Evolutionary conservation across 2,797 vertebrate species (phyloP), one percentile per base, ranked within the genome.

Genomic region (Malacoctenus gilli): DNA sequence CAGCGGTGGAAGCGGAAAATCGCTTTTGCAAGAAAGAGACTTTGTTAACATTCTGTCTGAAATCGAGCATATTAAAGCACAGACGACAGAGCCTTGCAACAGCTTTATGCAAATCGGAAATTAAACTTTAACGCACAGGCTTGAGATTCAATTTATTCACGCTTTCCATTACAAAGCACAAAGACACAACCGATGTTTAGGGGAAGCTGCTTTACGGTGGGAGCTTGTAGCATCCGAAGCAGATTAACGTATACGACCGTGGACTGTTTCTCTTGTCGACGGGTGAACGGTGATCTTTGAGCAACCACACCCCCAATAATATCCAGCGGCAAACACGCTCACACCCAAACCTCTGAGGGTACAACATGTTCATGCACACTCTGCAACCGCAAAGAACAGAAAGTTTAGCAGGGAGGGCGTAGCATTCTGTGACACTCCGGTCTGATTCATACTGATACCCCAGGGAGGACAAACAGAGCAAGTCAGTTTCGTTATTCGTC

Each of bases 401-500:
- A 56, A 32, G 38, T 15, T 49, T 28, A 38, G 38, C 48, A 15
- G 31, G 53, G 51, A 46, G 38, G 49, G 46, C 30, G 11, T 35
- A 10, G 3, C 9, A 52, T 38, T 71, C 35, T 72, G 37, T 58
- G 41, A 57, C 47, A 68, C 0, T 44, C 37, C 57, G 20, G 51
- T 61, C 40, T 55, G 62, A 74, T 68, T 77, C 85, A 80, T 43
- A 75, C 38, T 9, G 40, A 75, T 49, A 71, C 21, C 57, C 55
- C 32, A 68, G 69, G 47, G 66, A 43, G 67, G 41, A 72, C 68
- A 79, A 78, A 85, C 25, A 78, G 56, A 86, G 72, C 58, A 34
- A 64, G 67, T 72, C 52, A 20, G 66, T 82, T 80, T n/a, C 75
- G 85, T 87, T 75, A 79, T 79, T 72, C 57, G 70, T 75, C 63